Conservation (phyloP, 2,797 vertebrate species). For the Dromococcyx pavoninus region DNA sequence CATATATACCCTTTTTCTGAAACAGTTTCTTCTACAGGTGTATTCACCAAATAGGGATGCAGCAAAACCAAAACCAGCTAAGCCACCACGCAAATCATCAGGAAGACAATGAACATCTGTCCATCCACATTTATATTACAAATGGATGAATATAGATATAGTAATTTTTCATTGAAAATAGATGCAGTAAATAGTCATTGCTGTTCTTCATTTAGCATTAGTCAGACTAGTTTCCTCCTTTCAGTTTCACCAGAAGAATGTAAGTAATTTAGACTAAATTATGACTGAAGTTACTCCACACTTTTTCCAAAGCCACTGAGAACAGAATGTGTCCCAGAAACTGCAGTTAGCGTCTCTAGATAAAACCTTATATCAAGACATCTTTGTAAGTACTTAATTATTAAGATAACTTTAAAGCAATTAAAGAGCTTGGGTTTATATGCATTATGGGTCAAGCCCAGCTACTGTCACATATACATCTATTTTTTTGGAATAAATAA, state of each 20-base stretch:
- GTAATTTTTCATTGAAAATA: conserved; percentile 10
- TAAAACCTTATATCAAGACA: not conserved
- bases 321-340: not conserved
- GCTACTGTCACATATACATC: not conserved
- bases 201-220: not conserved
- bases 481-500: not conserved
- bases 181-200: not conserved
- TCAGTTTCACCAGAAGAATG: not conserved
- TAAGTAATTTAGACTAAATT: not conserved
- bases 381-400: not conserved
- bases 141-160: not conserved
- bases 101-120: not conserved
- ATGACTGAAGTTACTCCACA: not conserved
- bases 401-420: not conserved
- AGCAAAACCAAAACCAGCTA: not conserved
- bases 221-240: not conserved
- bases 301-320: not conserved
- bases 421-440: not conserved
- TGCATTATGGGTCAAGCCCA: not conserved
- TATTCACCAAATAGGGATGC: not conserved
- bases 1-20: not conserved
- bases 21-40: not conserved
- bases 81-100: not conserved
- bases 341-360: not conserved
- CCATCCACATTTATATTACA: not conserved